Evolutionary conservation across 2,888 invertebrate genomes (phyloP).

Genomic region (Pemphredon lugubris): DNA sequence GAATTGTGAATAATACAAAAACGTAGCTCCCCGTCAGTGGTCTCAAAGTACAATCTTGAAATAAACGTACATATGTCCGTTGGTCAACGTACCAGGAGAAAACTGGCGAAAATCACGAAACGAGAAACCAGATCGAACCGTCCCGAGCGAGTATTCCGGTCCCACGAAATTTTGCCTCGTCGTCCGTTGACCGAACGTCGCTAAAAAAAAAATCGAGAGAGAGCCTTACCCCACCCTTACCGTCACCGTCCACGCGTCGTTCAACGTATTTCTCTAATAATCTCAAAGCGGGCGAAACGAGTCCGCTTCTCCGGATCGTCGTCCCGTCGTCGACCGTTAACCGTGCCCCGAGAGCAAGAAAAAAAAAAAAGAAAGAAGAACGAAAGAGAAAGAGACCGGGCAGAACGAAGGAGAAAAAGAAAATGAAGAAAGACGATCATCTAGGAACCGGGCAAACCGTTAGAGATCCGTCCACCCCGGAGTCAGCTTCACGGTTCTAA

Average conservation of each 20-base stretch:
- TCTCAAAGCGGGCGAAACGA: slow-evolving; percentile 7
- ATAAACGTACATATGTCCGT: no score
- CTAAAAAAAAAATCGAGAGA: background rate
- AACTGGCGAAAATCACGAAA: no score
- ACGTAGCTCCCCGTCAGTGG: no score
- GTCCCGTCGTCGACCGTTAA: slow-evolving; percentile 5
- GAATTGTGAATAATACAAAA: no score
- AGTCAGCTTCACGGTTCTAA: slow-evolving; percentile 67
- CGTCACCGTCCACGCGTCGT: slow-evolving; percentile 10
- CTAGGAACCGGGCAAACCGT: slow-evolving; percentile 63
- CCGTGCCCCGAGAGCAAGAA: no score
- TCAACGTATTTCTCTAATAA: slow-evolving; percentile 20
- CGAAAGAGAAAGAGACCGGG: no score
- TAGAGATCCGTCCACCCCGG: slow-evolving; percentile 41
- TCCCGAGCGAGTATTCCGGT: no score
- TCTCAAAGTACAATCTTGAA: no score
- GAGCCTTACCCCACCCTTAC: slow-evolving; percentile 4
- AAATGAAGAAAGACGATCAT: slow-evolving; percentile 53
- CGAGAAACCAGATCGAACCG: no score
- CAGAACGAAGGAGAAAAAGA: no score
- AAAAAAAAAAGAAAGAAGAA: no score
- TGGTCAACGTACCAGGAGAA: no score
- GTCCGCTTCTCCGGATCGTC: slow-evolving; percentile 22
- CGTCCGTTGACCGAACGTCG: slow-evolving; percentile 14
- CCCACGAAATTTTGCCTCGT: background rate